Evolutionary conservation across 2,113 vertebrate genomes (phyloP), one percentile per base, ranked within the genome.

Genomic region (Colaptes auratus): DNA sequence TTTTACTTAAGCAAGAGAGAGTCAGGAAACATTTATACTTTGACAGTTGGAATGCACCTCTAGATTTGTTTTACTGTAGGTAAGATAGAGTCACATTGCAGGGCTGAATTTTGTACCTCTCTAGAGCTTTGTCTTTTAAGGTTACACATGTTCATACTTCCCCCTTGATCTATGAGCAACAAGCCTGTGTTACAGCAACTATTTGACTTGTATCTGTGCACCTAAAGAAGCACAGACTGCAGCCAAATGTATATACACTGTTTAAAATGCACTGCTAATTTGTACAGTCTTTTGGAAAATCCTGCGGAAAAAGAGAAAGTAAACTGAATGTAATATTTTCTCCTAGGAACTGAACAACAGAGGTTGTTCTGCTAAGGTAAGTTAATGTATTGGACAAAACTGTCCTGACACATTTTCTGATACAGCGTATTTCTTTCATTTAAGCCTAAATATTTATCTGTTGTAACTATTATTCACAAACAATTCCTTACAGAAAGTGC

Each of bases 121-220:
- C 25, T 24, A 1, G 1, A 46, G 44, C 46, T 80, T 77, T 39
- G 15, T 55, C 61, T 36, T 70, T 28, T 17, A 67, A 76, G 12
- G 12, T 48, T 61, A n/a, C 6, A 35, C 70, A 39, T 28, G 15
- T 58, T 10, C 3, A 0, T 35, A 15, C 10, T 77, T 60, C 36
- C n/a, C 12, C 4, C 42, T 52, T 1, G 3, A 50, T 77, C 55
- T 6, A 3, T 61, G 25, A 52, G 36, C 14, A 16, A n/a, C 56
- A 31, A 2, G 12, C 39, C 18, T 21, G 42, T 18, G 58, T 25
- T 33, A 12, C 1, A 60, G 42, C 28, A 75, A 69, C 2, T 59
- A 9, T 0, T 18, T 58, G 3, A 9, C 9, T 12, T 58, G 8
- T 46, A 15, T 17, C 19, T 78, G 8, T 23, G 36, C 6, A 73